Evolutionary conservation across 2,888 invertebrate species (phyloP), one percentile per base, ranked within the genome.

Genomic region (Beris chalybata): DNA sequence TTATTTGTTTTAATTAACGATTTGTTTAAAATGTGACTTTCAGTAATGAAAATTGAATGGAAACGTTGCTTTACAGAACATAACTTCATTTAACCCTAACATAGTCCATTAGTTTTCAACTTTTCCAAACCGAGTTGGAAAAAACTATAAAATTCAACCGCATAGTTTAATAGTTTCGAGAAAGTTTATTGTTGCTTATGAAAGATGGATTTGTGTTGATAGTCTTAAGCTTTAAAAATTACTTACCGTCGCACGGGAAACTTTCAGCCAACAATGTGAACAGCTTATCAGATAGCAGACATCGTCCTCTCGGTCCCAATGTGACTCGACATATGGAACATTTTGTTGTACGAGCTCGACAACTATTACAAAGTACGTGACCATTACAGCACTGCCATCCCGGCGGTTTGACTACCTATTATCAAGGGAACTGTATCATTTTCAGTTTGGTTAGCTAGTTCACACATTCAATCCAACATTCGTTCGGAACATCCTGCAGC

Each of bases 341-440:
- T 71, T 79, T 79, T 59, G 78, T 78, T 31, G 81, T 78, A 67
- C 81, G 78, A 71, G 76, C 76, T 71, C 82, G 80, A 74, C 82
- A 82, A 72, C 78, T 77, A 74, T 79, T 78, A 72, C 82, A 82
- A 22, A 82, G 75, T 67, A 82, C 77, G 75, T 82, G 82, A 70
- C 82, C 82, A 73, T 83, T 81, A 75, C 80, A 80, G 72, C 83
- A 83, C 73, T 83, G 83, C 77, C 79, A 80, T 69, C 81, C 80
- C 61, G 82, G 82, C 71, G 82, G 81, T 71, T 78, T 78, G 70
- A 78, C 76, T 72, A 79, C 76, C 80, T 80, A 50, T 73, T 72
- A 67, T 64, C 67, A 67, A 54, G 67, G 65, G 67, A 67, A 65
- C 63, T 67, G 44, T 67, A 69, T 69, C 67, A 67, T 67, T 67